Percentiles rank a stretch among this genome's conserved stretches.
phyloP scores from a whole-genome alignment of 92 coral and sea anemone genomes.

The Porites rus region DNA sequence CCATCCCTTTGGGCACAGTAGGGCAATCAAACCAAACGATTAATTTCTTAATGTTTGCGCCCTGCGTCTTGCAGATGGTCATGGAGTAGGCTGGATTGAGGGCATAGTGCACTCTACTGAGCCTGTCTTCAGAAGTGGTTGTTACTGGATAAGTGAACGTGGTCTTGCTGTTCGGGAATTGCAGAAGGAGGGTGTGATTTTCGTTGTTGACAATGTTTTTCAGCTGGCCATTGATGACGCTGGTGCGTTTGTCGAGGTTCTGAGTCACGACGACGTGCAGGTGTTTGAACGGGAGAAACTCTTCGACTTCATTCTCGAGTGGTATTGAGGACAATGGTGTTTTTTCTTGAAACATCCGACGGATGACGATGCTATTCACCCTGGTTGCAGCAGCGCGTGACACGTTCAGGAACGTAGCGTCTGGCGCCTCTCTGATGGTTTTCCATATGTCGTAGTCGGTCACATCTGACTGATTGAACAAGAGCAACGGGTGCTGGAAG shows the following conservation, averaged over 20 bases:
- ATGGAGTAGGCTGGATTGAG: constrained; percentile 16
- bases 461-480: not conserved
- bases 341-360: not conserved
- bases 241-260: constrained; percentile 30
- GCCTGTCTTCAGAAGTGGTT: too few relatives aligned
- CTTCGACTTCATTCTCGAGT: not conserved
- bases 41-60: constrained; percentile 18
- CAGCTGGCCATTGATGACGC: constrained; percentile 53
- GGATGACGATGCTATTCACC: not conserved
- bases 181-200: not conserved
- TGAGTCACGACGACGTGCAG: constrained; percentile 33
- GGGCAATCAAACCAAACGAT: constrained; percentile 34
- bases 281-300: not conserved
- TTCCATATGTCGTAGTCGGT: not conserved
- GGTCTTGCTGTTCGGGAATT: too few relatives aligned
- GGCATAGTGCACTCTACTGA: too few relatives aligned
- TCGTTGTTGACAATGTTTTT: not conserved
- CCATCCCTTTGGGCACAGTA: constrained; percentile 30
- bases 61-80: constrained; percentile 60
- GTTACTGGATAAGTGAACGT: too few relatives aligned
- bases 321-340: not conserved
- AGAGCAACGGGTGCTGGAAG: too few relatives aligned
- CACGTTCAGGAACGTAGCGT: not conserved
- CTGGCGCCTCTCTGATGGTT: not conserved
- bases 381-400: not conserved